Percentiles rank a stretch among this genome's conserved stretches.
Conservation (phyloP, 1,140 invertebrate species). For the Batillaria attramentaria region DNA sequence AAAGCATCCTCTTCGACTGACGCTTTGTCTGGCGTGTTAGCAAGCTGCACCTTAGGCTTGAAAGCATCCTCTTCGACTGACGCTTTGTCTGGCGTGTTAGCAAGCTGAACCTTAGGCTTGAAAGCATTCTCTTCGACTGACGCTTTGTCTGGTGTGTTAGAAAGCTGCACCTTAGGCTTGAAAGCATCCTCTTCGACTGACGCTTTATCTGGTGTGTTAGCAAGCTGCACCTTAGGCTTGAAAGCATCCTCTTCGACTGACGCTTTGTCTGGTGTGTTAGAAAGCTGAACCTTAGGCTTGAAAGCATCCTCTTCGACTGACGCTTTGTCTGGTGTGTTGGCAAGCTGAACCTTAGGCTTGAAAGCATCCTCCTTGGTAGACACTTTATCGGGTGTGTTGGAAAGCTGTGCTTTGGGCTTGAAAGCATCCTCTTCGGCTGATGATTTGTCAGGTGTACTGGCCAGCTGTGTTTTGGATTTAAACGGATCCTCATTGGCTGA, state of each 20-base stretch:
- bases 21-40: not conserved
- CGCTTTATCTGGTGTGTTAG: not conserved
- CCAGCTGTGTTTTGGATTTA: not conserved
- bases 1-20: not conserved
- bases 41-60: constrained; percentile 5
- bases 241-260: not conserved
- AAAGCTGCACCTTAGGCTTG: not conserved
- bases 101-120: not conserved
- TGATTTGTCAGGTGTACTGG: not conserved
- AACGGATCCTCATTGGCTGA: not conserved
- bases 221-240: constrained; percentile 1
- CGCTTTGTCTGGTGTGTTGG: not conserved
- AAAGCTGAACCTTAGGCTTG: constrained; percentile 7
- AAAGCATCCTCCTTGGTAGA: no score
- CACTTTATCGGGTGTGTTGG: no score
- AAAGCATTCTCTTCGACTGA: not conserved
- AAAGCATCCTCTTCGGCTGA: not conserved
- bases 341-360: constrained; percentile 4
- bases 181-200: not conserved
- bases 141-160: not conserved
- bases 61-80: not conserved
- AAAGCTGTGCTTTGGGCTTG: constrained; percentile 8
- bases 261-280: not conserved
- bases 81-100: not conserved
- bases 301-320: not conserved